Evolutionary conservation across 2,113 vertebrate genomes (phyloP), one percentile per base, ranked within the genome.

Genomic region (Tretioscincus oriximinensis): DNA sequence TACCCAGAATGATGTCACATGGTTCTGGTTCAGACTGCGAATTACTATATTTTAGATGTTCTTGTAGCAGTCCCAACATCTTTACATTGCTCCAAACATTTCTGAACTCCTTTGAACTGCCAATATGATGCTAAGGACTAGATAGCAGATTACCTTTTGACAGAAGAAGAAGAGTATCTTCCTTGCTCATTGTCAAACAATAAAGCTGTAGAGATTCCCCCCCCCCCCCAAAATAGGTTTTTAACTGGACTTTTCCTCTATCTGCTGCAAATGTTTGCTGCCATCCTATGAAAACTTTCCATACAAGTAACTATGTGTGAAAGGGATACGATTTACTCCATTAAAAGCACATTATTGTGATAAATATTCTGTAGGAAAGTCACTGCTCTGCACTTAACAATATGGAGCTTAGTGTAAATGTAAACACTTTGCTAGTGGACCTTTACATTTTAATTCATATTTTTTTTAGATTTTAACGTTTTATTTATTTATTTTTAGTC

Each of bases 401-500:
- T 54, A 12, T 16, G 29, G 8, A 65, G 4, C 21, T 63, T 63
- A 63, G 21, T 9, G 21, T 63, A 22, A 9, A 7, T 26, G 61
- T 9, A 26, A 26, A 9, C 18, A 58, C 22, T 8, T 7, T 63
- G 61, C 22, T 26, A 7, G 22, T 7, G 24, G 21, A 63, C 24
- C 9, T 63, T 5, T 63, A 8, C 21, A 63, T 26, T 63, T 28
- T 47, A n/a, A 28, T 51, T 9, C 14, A 49, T 60, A 10, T 31
- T 60, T 60, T 31, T 82, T 29, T 60, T 35, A 81, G 77, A 9
- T 70, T 20, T 35, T 79, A 28, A 45, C 63, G 35, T 7, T 0
- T 1, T 49, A 0, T 76, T 41, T 83, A 58, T 80, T 71, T 8
- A 0, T 90, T 87, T 90, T 63, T 89, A 99, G 98, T 86, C 90